Evolutionary conservation across 2,797 vertebrate species (phyloP).

Genomic region (Argentina silus): DNA sequence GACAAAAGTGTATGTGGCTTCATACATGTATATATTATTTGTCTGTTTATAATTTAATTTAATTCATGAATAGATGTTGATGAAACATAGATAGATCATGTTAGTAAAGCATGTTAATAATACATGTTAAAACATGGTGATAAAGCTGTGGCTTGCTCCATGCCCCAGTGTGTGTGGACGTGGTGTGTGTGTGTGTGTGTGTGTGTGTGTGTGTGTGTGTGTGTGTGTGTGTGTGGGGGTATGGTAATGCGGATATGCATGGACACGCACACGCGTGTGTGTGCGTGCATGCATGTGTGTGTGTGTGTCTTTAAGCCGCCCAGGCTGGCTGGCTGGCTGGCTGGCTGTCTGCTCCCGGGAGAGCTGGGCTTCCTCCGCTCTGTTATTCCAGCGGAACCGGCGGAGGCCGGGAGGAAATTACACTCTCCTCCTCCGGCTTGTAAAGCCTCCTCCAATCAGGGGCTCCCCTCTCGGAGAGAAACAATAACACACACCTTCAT

Average conservation of each 20-base stretch:
- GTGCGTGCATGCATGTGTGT: constrained; percentile 45
- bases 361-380: constrained; percentile 80
- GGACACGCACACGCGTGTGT: background rate
- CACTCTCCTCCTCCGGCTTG: constrained; percentile 81
- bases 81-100: no score
- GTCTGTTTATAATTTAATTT: no score
- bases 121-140: constrained; percentile 6
- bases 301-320: constrained; percentile 35
- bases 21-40: no score
- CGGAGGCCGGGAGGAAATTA: constrained; percentile 84
- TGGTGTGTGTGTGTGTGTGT: background rate
- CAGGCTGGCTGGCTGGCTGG: constrained; percentile 36
- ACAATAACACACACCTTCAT: constrained; percentile 40
- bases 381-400: constrained; percentile 80
- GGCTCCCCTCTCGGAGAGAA: constrained; percentile 62
- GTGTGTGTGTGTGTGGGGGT: constrained; percentile 23
- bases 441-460: constrained; percentile 84
- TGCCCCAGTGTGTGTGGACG: background rate
- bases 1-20: background rate
- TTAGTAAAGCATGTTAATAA: no score
- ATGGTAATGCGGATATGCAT: background rate
- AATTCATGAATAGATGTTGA: no score
- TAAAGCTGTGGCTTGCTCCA: constrained; percentile 19
- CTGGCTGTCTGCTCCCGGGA: constrained; percentile 68
- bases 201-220: constrained; percentile 9